These are phyloP conservation scores for Drosophila funebris DNA, from an alignment of 1,140 invertebrate species.

Conservation along the genomic window DNA sequence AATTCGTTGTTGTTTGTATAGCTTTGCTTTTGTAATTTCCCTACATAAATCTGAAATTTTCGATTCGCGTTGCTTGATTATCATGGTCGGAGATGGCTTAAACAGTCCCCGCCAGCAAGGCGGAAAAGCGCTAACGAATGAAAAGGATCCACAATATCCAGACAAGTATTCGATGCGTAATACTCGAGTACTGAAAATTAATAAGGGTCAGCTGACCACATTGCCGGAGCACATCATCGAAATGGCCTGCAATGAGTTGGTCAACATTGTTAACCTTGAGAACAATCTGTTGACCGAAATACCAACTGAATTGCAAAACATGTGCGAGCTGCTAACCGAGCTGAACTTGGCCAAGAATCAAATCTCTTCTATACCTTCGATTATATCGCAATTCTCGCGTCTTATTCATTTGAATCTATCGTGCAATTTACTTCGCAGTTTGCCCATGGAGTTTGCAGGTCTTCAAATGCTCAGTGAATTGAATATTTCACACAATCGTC, in stretches of 20 bases:
- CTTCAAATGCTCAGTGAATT: constrained; percentile 35
- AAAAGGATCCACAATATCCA: constrained; percentile 10
- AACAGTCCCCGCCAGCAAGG: constrained; percentile 60
- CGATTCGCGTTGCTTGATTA: not conserved
- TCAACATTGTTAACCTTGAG: constrained; percentile 44
- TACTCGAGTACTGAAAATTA: constrained; percentile 24
- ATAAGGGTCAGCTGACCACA: not conserved
- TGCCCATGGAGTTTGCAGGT: constrained; percentile 54
- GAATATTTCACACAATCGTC: constrained; percentile 58
- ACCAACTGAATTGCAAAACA: constrained; percentile 24
- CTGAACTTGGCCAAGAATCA: constrained; percentile 47
- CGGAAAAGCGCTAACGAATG: not conserved
- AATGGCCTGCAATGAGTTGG: constrained; percentile 39
- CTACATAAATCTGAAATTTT: not conserved
- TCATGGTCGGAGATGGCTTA: constrained; percentile 56
- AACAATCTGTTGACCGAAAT: constrained; percentile 41
- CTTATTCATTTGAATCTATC: constrained; percentile 30
- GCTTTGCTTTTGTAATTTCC: not conserved
- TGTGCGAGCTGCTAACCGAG: constrained; percentile 40
- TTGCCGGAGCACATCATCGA: constrained; percentile 48
- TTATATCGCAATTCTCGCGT: constrained; percentile 56
- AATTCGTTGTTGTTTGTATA: not conserved
- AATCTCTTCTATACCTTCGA: constrained; percentile 38
- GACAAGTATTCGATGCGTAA: constrained; percentile 63
- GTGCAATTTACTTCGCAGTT: constrained; percentile 42